Evolutionary conservation across 2,888 invertebrate species (phyloP), one percentile per base, ranked within the genome.

Genomic region (Synergus gifuensis): DNA sequence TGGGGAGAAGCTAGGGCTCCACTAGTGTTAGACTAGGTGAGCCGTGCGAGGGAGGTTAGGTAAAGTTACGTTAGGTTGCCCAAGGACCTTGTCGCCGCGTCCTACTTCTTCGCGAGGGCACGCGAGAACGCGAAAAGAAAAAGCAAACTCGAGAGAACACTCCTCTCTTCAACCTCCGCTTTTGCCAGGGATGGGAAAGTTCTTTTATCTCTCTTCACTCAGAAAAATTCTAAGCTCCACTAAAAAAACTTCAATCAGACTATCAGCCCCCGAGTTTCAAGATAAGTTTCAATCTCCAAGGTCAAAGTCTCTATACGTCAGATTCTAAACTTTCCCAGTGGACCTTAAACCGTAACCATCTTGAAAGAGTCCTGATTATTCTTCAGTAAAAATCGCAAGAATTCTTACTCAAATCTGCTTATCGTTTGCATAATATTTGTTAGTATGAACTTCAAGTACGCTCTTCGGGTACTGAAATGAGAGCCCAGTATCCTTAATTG

Each of bases 81-180:
- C 82, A 81, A 85, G 83, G 82, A 85, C 86, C 86, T 86, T 86
- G 84, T 82, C 83, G 83, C 81, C 78, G 81, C 85, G 86, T 85
- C 87, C 87, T 86, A 85, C 85, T 87, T 86, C 83, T 85, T 85
- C 78, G 73, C 62, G 67, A 36, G 66, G 73, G 73, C 73, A 73
- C 36, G 36, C 73, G 36, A 73, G 63, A 76, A 54, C 42, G 76
- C 46, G 76, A 67, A 77, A 54, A 64, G 58, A 64, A 22, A 64
- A 54, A 42, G 60, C 60, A n/a, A 46, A 76, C 18, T 36, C 7
- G 14, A 12, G 40, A 66, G 66, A 44, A 42, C 66, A 16, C 46
- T 76, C 40, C 40, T 76, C 54, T 42, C 58, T 73, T 46, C 73
- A 42, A 66, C 42, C 42, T n/a, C 66, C 42, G 36, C 16, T 9